Evolutionary conservation across 2,113 vertebrate species (phyloP), one percentile per base, ranked within the genome.

Genomic region (Apaloderma vittatum): DNA sequence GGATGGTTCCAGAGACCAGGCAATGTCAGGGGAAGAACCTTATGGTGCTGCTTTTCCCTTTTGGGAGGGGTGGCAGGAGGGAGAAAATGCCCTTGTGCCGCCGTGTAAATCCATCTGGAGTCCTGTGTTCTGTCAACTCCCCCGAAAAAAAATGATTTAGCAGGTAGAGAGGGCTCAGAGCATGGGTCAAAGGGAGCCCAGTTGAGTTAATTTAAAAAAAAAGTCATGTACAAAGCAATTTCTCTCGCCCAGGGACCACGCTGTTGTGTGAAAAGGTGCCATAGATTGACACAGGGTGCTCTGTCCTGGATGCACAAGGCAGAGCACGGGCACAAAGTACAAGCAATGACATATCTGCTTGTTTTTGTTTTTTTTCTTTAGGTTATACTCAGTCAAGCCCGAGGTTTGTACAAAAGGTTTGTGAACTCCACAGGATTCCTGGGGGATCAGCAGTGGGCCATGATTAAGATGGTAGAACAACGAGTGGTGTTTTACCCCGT

Each of bases 401-500:
- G 98, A 12, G 95, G 61, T 2, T 88, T 98, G 32, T 98, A 98
- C 97, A 98, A 99, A 78, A 99, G 98, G 43, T 98, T 98, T 12
- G 96, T 99, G 36, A 98, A 97, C 27, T 98, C 98, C 9, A 96
- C 96, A 2, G 99, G 99, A 26, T 98, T 98, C 97, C 97, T 99
- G 11, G 98, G 99, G 5, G 98, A 97, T 87, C 97, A 98, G 94
- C 99, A 99, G 93, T 98, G 98, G 98, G 98, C 98, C 32, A 98
- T 98, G 32, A 98, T 99, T 74, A 98, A 97, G n/a, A 79, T 97
- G 76, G 92, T 99, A 72, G 98, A 99, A 70, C 96, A 98, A 27
- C 96, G 98, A 16, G 98, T 99, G 93, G 40, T 99, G 18, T 98
- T 99, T 48, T 99, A 99, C 94, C 98, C 99, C 1, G 10, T 98